Percentiles rank a stretch among this genome's conserved stretches.
phyloP scores from a whole-genome alignment of 1,140 invertebrate genomes.

The Ctenoplectra terminalis region DNA sequence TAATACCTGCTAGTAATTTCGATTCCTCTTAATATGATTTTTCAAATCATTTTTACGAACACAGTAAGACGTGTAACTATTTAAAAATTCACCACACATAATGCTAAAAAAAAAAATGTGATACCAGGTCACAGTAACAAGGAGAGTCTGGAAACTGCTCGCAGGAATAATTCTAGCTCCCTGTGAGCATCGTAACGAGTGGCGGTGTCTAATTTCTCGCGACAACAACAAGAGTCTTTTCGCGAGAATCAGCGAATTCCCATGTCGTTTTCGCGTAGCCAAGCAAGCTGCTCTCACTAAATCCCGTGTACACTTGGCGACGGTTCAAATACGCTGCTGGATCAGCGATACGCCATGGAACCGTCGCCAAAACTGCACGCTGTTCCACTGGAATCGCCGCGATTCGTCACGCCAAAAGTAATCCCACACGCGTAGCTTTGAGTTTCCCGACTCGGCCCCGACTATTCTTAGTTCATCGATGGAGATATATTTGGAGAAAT shows the following conservation, averaged over 20 bases:
- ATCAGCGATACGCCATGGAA: conserved; percentile 30
- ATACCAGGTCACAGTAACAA: too few relatives aligned
- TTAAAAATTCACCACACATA: too few relatives aligned
- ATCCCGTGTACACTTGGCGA: conserved; percentile 16
- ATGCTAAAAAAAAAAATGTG: too few relatives aligned
- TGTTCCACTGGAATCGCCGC: not conserved
- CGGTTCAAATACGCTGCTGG: conserved; percentile 27
- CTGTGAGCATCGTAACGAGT: not conserved
- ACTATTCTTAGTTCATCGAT: not conserved
- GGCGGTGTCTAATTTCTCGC: not conserved
- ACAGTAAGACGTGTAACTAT: too few relatives aligned
- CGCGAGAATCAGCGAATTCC: conserved; percentile 14
- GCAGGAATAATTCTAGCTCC: too few relatives aligned
- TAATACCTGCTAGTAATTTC: too few relatives aligned
- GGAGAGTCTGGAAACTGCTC: not conserved
- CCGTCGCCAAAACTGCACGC: not conserved
- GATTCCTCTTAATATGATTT: too few relatives aligned
- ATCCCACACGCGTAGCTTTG: not conserved
- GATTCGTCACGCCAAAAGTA: conserved; percentile 6
- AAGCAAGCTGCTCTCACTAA: not conserved
- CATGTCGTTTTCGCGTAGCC: not conserved
- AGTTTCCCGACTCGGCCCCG: not conserved
- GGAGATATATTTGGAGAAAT: too few relatives aligned
- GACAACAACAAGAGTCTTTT: not conserved
- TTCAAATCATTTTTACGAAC: too few relatives aligned